Conservation (phyloP, 2,888 invertebrate genomes). For the Phania funesta region DNA sequence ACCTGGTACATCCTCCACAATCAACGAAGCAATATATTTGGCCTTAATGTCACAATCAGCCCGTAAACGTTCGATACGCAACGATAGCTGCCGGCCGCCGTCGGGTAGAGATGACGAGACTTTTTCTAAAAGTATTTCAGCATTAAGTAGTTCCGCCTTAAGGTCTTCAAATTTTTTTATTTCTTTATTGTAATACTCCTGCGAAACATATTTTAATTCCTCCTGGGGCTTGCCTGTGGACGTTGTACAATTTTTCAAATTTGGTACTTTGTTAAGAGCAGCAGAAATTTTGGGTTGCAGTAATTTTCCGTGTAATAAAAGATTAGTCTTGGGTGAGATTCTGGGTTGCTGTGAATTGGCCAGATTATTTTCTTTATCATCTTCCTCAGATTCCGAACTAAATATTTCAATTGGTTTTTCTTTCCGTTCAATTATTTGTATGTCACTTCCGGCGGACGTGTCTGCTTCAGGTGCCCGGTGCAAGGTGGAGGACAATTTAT, state of each 20-base stretch:
- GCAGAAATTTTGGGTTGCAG: slow-evolving; percentile 74
- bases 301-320: slow-evolving; percentile 34
- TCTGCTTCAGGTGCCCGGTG: slow-evolving; percentile 59
- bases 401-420: slow-evolving; percentile 73
- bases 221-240: neutral
- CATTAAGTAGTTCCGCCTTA: slow-evolving; percentile 80
- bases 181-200: slow-evolving; percentile 80
- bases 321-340: slow-evolving; percentile 6
- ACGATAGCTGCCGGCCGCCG: slow-evolving; percentile 83
- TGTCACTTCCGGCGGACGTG: slow-evolving; percentile 70
- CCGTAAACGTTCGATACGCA: slow-evolving; percentile 81
- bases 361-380: slow-evolving; percentile 65
- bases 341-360: slow-evolving; percentile 6
- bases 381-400: slow-evolving; percentile 69
- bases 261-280: slow-evolving; percentile 2
- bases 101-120: slow-evolving; percentile 82
- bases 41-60: slow-evolving; percentile 81
- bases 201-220: slow-evolving; percentile 69
- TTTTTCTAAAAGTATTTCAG: slow-evolving; percentile 73
- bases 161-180: slow-evolving; percentile 80
- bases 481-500: slow-evolving; percentile 74
- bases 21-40: slow-evolving; percentile 81
- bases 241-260: slow-evolving; percentile 16
- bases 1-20: slow-evolving; percentile 77
- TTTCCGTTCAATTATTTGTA: slow-evolving; percentile 71